These are phyloP conservation scores for Perizoma flavofasciatum DNA, from an alignment of 2,888 invertebrate genomes.

Conservation along the genomic window DNA sequence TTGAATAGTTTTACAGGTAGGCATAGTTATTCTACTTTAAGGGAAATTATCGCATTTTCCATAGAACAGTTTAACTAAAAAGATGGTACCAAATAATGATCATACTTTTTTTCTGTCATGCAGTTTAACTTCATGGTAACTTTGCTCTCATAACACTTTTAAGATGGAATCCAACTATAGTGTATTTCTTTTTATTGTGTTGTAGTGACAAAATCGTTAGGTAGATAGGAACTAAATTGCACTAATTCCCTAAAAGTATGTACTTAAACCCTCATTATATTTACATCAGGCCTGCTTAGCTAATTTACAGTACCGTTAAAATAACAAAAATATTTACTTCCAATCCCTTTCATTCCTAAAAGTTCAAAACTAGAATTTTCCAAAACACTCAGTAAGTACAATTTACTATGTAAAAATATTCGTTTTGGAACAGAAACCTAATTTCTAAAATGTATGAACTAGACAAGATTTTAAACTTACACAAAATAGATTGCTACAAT, in stretches of 20 bases:
- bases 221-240: slow-evolving; percentile 41
- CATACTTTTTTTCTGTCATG: not conserved
- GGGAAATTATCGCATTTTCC: no score
- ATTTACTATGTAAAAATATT: slow-evolving; percentile 14
- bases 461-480: slow-evolving; percentile 35
- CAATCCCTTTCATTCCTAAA: not conserved
- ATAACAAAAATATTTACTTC: not conserved
- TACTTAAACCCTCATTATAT: slow-evolving; percentile 20
- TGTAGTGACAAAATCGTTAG: slow-evolving; percentile 5
- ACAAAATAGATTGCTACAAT: slow-evolving; percentile 55
- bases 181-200: not conserved
- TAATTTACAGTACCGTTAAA: slow-evolving; percentile 2
- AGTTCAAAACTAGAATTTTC: not conserved
- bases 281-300: slow-evolving; percentile 17
- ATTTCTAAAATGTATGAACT: slow-evolving; percentile 12
- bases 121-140: slow-evolving; percentile 13
- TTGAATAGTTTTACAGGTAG: no score
- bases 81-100: no score
- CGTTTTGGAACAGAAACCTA: slow-evolving; percentile 13
- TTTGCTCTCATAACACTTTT: not conserved
- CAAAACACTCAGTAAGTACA: slow-evolving; percentile 1
- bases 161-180: not conserved
- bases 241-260: slow-evolving; percentile 38
- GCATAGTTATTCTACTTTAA: no score
- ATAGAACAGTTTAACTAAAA: no score